Evolutionary conservation across 2,113 vertebrate species (phyloP).

Genomic region (Morone saxatilis): DNA sequence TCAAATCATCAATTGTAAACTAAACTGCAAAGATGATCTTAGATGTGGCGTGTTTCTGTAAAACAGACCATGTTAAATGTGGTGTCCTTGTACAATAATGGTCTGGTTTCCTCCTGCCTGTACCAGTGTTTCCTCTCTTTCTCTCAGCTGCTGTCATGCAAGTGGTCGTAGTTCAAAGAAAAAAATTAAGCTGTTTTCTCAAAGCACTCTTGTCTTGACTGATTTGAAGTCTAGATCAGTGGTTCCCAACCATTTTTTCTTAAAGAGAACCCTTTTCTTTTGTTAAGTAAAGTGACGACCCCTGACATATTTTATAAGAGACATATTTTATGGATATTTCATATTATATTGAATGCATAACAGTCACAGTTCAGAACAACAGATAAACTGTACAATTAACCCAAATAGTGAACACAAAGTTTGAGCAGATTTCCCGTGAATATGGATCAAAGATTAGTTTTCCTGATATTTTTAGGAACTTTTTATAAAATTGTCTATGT

Average conservation of each 20-base stretch:
- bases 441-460: no score
- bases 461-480: no score
- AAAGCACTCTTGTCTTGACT: neutral
- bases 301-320: no score
- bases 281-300: no score
- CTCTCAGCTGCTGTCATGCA: constrained; percentile 32
- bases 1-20: constrained; percentile 8
- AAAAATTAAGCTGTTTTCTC: neutral
- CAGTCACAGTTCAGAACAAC: no score
- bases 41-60: constrained; percentile 8
- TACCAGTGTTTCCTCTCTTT: constrained; percentile 25
- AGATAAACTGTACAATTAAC: no score
- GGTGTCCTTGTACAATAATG: constrained; percentile 27
- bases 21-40: constrained; percentile 13
- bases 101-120: constrained; percentile 26
- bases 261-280: no score
- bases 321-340: no score
- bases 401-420: no score
- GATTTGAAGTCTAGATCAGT: neutral
- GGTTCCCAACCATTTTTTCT: neutral
- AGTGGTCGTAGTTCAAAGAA: constrained; percentile 18
- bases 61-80: constrained; percentile 10
- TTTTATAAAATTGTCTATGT: no score
- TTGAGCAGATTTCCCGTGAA: no score
- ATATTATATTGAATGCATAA: no score